phyloP scores from a whole-genome alignment of 2,888 invertebrate species.

The Flabesymbios commensalis region DNA sequence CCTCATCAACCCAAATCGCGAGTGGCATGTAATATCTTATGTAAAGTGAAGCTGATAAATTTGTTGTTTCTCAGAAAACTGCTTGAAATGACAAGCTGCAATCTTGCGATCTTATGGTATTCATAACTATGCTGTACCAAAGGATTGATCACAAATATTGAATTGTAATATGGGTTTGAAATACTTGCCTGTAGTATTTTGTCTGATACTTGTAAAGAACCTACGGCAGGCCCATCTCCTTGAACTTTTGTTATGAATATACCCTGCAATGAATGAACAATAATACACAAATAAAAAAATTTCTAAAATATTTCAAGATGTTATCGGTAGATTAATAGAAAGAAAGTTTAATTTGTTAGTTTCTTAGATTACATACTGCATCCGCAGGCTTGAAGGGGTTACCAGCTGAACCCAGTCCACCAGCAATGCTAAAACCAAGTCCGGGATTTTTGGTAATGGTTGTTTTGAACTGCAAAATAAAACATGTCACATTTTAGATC shows the following conservation, averaged over 20 bases:
- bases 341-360: not conserved
- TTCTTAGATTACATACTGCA: slow-evolving; percentile 39
- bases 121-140: too few species aligned
- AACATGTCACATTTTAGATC: too few species aligned
- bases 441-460: slow-evolving; percentile 66
- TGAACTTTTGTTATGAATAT: slow-evolving; percentile 70
- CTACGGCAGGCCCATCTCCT: slow-evolving; percentile 66
- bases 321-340: not conserved
- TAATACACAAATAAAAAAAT: not conserved
- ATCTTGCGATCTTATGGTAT: too few species aligned
- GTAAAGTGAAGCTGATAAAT: too few species aligned
- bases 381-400: slow-evolving; percentile 59
- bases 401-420: slow-evolving; percentile 60
- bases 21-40: too few species aligned
- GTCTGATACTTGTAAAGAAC: slow-evolving; percentile 68
- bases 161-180: not conserved
- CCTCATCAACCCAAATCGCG: too few species aligned
- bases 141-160: too few species aligned
- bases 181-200: slow-evolving; percentile 65
- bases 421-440: slow-evolving; percentile 67
- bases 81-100: too few species aligned
- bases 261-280: slow-evolving; percentile 62
- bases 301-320: not conserved
- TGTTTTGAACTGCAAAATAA: slow-evolving; percentile 56
- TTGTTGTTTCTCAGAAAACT: too few species aligned